Conservation (phyloP, 2,888 invertebrate species). For the Campoplex capitator region DNA sequence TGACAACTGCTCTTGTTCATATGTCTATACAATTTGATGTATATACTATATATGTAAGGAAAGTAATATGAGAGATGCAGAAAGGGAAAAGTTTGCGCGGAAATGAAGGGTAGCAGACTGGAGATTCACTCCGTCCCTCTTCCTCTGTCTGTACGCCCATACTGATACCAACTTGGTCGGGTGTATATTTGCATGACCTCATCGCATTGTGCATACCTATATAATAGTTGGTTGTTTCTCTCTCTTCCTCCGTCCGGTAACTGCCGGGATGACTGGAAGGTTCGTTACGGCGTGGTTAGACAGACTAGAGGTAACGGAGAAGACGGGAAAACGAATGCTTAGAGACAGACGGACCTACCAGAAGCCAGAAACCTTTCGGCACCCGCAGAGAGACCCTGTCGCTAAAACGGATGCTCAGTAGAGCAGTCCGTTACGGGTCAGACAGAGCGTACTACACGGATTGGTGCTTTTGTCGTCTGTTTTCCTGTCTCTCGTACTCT, state of each 20-base stretch:
- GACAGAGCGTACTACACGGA: conserved; percentile 37
- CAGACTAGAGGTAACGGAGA: conserved; percentile 54
- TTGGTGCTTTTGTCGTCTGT: conserved; percentile 38
- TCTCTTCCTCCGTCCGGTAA: conserved; percentile 9
- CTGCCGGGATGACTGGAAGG: conserved; percentile 54
- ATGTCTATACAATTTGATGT: no score
- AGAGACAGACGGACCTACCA: conserved; percentile 52
- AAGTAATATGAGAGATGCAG: conserved; percentile 14
- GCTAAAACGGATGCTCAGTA: conserved; percentile 65
- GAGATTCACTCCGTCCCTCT: conserved; percentile 9
- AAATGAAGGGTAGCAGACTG: conserved; percentile 50
- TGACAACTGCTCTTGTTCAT: no score
- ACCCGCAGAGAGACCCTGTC: conserved; percentile 50
- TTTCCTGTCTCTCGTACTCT: background rate
- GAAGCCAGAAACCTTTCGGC: conserved; percentile 48
- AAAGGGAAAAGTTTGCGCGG: conserved; percentile 57
- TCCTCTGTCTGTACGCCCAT: background rate
- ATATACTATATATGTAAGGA: background rate
- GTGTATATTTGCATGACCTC: conserved; percentile 49
- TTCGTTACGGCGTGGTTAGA: conserved; percentile 59
- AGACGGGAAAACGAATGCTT: conserved; percentile 45
- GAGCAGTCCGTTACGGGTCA: conserved; percentile 58
- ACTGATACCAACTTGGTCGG: conserved; percentile 15
- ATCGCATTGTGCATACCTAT: conserved; percentile 29
- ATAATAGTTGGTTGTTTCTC: background rate